A percentile compares a stretch with the other conserved stretches of the same genome.
Evolutionary conservation across 2,888 invertebrate species (phyloP).

Genomic region (Onthophagus sagittarius): DNA sequence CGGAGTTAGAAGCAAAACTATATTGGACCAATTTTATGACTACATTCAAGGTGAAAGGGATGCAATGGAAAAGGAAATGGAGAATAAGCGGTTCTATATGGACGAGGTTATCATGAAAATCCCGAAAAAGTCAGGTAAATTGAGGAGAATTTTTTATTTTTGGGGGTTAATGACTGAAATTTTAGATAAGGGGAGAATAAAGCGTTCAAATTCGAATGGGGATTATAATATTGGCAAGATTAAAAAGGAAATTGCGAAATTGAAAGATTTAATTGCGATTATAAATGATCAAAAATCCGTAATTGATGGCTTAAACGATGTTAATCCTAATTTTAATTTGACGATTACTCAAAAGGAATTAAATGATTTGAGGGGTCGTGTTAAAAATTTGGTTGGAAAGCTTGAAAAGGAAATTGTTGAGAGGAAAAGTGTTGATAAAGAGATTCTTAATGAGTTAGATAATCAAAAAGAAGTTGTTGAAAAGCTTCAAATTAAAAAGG

Average conservation of each 20-base stretch:
- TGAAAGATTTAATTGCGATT: constrained; percentile 38
- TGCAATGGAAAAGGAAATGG: constrained; percentile 15
- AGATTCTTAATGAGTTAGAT: constrained; percentile 18
- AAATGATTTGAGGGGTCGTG: constrained; percentile 2
- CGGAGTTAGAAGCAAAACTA: constrained; percentile 11
- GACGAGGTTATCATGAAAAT: background rate
- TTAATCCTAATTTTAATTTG: constrained; percentile 5
- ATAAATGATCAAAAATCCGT: constrained; percentile 41
- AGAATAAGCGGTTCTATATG: background rate
- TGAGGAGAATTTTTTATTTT: too few species aligned
- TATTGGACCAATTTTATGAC: constrained; percentile 20
- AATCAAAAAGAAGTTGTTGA: constrained; percentile 23
- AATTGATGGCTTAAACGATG: constrained; percentile 33
- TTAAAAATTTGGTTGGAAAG: constrained; percentile 23
- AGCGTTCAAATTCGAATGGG: background rate
- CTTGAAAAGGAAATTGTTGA: constrained; percentile 19
- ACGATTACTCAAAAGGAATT: constrained; percentile 5
- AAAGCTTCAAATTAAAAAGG: constrained; percentile 10
- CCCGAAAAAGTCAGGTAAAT: constrained; percentile 6
- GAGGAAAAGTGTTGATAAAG: background rate
- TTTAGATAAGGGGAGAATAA: background rate
- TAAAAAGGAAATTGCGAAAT: constrained; percentile 39
- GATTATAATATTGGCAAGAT: constrained; percentile 32
- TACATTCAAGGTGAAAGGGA: constrained; percentile 13
- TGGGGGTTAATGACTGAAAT: too few species aligned